Evolutionary conservation across 2,113 vertebrate genomes (phyloP).

Genomic region (Syrmaticus mikado): DNA sequence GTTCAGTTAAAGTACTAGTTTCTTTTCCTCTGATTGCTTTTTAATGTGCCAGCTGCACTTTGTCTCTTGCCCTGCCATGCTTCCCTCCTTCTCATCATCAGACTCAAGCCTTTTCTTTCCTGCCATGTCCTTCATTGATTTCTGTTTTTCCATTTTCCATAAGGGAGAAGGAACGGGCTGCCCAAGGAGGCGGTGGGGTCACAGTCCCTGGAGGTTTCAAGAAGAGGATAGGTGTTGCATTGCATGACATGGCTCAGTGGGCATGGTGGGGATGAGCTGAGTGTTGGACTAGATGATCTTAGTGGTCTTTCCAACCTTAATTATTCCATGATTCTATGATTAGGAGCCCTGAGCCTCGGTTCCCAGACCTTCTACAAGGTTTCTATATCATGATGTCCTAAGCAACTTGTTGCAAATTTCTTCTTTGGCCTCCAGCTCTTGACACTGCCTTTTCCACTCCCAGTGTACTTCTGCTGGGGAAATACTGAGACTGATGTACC

Average conservation of each 20-base stretch:
- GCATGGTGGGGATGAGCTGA: no score
- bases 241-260: no score
- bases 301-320: no score
- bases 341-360: not conserved
- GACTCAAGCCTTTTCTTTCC: not conserved
- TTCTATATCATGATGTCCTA: not conserved
- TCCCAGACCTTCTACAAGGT: not conserved
- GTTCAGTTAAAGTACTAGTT: not conserved
- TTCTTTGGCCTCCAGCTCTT: not conserved
- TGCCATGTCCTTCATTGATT: not conserved
- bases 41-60: not conserved
- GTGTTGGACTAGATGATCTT: no score
- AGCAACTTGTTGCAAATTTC: not conserved
- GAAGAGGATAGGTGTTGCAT: no score
- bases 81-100: not conserved
- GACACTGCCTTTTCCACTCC: not conserved
- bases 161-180: no score
- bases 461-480: not conserved
- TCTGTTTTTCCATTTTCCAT: no score
- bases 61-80: not conserved
- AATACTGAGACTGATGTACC: rapidly evolving
- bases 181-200: no score
- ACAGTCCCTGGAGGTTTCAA: no score
- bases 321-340: no score
- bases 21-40: slow-evolving; percentile 15